Evolutionary conservation across 2,888 invertebrate species (phyloP).

Genomic region (Cancer borealis): DNA sequence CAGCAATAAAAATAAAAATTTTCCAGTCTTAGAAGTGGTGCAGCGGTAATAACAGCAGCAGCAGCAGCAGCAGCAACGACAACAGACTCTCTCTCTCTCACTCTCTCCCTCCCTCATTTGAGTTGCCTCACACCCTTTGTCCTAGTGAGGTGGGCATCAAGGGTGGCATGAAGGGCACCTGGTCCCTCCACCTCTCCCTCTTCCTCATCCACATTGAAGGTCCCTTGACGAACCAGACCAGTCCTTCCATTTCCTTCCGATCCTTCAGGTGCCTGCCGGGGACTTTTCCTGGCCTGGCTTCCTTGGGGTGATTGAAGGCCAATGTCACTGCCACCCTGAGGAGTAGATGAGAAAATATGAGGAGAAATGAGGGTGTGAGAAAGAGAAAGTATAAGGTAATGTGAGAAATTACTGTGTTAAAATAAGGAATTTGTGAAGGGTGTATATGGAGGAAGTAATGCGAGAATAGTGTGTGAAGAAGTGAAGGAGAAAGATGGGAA

Average conservation of each 20-base stretch:
- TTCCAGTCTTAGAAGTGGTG: neutral
- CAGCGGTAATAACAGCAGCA: neutral
- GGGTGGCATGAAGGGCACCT: slow-evolving; percentile 51
- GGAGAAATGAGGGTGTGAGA: neutral
- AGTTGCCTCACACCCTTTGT: slow-evolving; percentile 21
- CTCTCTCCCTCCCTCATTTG: neutral
- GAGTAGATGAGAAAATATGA: neutral
- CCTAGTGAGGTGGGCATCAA: slow-evolving; percentile 69
- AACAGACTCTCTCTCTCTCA: neutral
- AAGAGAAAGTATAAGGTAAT: neutral
- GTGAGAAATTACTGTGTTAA: too few relatives aligned
- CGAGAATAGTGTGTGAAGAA: too few relatives aligned
- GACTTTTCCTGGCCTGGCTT: slow-evolving; percentile 34
- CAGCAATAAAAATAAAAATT: neutral
- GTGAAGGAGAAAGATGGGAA: too few relatives aligned
- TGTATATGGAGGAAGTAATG: too few relatives aligned
- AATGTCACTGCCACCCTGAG: neutral
- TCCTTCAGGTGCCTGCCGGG: slow-evolving; percentile 67
- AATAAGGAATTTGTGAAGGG: too few relatives aligned
- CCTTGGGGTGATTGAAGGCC: neutral
- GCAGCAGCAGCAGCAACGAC: neutral
- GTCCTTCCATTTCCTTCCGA: slow-evolving; percentile 51
- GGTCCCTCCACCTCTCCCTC: neutral
- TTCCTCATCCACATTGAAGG: slow-evolving; percentile 69
- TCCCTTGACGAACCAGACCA: slow-evolving; percentile 64